phyloP scores from a whole-genome alignment of 2,888 invertebrate species.

The Serripes groenlandicus region DNA sequence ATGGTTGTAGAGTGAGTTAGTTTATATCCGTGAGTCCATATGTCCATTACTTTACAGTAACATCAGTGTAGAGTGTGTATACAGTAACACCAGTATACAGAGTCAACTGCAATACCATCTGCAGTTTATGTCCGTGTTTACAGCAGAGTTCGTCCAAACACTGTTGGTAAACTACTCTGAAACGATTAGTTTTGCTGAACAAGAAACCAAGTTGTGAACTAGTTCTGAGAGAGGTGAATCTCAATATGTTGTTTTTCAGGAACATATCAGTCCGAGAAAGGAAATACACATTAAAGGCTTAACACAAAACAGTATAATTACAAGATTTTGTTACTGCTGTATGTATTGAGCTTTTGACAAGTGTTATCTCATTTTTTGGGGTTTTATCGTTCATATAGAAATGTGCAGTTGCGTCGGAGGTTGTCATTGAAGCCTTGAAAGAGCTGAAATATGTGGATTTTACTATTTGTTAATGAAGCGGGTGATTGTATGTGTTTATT shows the following conservation, averaged over 20 bases:
- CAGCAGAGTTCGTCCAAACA: not conserved
- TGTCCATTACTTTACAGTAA: constrained; percentile 49
- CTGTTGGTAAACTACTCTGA: constrained; percentile 9
- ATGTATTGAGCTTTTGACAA: too few species aligned
- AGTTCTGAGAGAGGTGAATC: constrained; percentile 2
- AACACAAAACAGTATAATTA: too few species aligned
- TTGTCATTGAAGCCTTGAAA: not conserved
- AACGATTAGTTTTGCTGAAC: not conserved
- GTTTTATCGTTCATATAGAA: not conserved
- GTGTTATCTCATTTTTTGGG: not conserved
- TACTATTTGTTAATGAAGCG: not conserved
- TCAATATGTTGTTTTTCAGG: not conserved
- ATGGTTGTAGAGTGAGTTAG: constrained; percentile 58
- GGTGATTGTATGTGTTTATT: not conserved
- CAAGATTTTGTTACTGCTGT: too few species aligned
- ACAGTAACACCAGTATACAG: constrained; percentile 19
- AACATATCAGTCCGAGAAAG: constrained; percentile 23
- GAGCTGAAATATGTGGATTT: not conserved
- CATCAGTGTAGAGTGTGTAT: constrained; percentile 33
- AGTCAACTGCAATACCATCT: constrained; percentile 40
- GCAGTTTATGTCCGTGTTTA: constrained; percentile 18
- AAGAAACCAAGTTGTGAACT: constrained; percentile 10
- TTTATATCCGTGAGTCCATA: constrained; percentile 69
- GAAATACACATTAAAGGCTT: too few species aligned
- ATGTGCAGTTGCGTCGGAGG: not conserved